Evolutionary conservation across 2,113 vertebrate genomes (phyloP).

Genomic region (Zosterops borbonicus): DNA sequence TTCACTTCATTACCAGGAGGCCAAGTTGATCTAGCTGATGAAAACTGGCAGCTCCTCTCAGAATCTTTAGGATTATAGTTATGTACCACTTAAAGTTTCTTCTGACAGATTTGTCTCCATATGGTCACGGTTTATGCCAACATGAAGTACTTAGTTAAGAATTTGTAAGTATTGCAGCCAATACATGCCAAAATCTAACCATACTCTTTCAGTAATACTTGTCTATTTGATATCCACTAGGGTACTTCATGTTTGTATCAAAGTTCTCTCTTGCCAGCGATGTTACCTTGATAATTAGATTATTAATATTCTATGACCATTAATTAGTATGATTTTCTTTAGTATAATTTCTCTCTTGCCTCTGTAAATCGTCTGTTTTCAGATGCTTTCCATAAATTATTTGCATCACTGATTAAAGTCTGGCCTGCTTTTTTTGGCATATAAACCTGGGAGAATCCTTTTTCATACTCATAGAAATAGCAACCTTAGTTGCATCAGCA

Average conservation of each 20-base stretch:
- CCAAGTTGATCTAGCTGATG: neutral
- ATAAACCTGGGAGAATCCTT: neutral
- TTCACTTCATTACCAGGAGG: neutral
- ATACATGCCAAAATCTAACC: neutral
- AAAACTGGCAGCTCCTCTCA: neutral
- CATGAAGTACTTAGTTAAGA: slow-evolving; percentile 21
- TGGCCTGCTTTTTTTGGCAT: neutral
- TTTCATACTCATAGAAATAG: neutral
- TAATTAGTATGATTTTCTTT: neutral
- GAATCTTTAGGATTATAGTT: neutral
- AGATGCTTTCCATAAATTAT: neutral
- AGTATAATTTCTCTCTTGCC: neutral
- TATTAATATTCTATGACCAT: neutral
- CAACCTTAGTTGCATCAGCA: neutral
- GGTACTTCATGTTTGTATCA: neutral
- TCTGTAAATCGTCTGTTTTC: neutral
- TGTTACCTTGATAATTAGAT: neutral
- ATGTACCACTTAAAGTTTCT: slow-evolving; percentile 22
- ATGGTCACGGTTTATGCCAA: neutral
- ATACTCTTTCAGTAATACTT: neutral
- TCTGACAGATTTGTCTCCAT: slow-evolving; percentile 20
- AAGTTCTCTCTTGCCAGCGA: neutral
- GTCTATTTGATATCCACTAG: neutral
- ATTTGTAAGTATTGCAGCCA: neutral
- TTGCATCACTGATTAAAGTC: neutral